phyloP scores from a whole-genome alignment of 2,797 vertebrate species.

The Silurus aristotelis region DNA sequence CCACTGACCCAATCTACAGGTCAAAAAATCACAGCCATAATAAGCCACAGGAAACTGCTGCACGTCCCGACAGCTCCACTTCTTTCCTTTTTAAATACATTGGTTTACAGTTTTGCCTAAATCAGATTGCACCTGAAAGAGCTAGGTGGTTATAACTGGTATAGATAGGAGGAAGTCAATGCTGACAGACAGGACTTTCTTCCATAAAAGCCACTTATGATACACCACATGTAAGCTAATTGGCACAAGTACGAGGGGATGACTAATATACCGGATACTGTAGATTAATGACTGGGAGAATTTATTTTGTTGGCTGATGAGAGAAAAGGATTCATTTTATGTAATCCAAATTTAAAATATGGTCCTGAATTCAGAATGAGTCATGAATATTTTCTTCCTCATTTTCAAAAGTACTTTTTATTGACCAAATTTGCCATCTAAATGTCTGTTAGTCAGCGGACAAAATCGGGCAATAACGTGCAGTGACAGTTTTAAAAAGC shows the following conservation, averaged over 20 bases:
- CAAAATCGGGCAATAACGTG: not conserved
- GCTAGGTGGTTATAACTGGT: not conserved
- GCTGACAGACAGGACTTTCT: not conserved
- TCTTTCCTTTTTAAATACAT: not conserved
- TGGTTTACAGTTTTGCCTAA: not conserved
- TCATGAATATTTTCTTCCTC: not conserved
- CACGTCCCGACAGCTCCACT: not conserved
- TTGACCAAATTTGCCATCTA: not conserved
- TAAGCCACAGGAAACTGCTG: slow-evolving; percentile 21
- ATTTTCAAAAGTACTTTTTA: not conserved
- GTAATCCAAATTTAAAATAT: not conserved
- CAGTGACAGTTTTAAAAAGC: not conserved
- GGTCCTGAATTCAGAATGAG: not conserved
- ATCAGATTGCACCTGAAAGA: not conserved
- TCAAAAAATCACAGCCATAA: slow-evolving; percentile 48
- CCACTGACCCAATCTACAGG: slow-evolving; percentile 51
- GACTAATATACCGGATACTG: not conserved
- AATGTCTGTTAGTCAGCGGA: not conserved
- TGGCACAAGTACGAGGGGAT: not conserved
- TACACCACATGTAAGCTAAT: not conserved
- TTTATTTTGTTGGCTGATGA: not conserved
- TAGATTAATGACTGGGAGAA: not conserved
- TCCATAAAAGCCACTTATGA: not conserved
- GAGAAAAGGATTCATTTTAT: not conserved
- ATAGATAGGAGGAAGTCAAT: too few species aligned